Percentiles rank a stretch among this genome's conserved stretches.
These are phyloP conservation scores for Pampus argenteus DNA, from an alignment of 2,797 vertebrate species.

Conservation along the genomic window DNA sequence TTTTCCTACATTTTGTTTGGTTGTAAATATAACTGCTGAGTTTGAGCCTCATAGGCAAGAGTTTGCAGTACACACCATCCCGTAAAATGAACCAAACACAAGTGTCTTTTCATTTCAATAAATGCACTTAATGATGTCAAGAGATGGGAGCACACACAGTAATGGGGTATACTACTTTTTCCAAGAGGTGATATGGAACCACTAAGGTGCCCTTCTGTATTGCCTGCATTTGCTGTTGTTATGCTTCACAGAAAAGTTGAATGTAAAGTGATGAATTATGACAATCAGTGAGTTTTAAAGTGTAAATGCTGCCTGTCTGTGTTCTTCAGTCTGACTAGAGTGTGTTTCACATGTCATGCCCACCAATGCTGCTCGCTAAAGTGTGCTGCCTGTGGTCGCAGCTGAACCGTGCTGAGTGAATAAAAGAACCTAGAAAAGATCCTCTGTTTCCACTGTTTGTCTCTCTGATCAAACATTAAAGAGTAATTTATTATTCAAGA, in stretches of 20 bases:
- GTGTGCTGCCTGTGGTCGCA: constrained; percentile 24
- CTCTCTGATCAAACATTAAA: constrained; percentile 47
- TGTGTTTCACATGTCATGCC: constrained; percentile 50
- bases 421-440: constrained; percentile 75
- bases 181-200: not conserved
- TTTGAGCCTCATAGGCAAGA: constrained; percentile 34
- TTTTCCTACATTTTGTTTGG: constrained; percentile 47
- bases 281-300: constrained; percentile 31
- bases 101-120: constrained; percentile 69
- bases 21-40: constrained; percentile 37
- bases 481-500: constrained; percentile 41
- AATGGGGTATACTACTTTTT: constrained; percentile 5
- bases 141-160: not conserved
- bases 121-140: constrained; percentile 67
- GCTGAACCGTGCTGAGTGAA: constrained; percentile 66
- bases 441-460: constrained; percentile 4
- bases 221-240: constrained; percentile 35
- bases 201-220: constrained; percentile 38
- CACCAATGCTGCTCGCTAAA: constrained; percentile 63
- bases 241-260: constrained; percentile 32
- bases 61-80: constrained; percentile 1
- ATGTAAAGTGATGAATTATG: constrained; percentile 26
- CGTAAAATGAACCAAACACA: constrained; percentile 40
- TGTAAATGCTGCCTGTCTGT: constrained; percentile 36
- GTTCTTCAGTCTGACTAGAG: constrained; percentile 21